Evolutionary conservation across 2,888 invertebrate species (phyloP).

Genomic region (Branchellion lobata): DNA sequence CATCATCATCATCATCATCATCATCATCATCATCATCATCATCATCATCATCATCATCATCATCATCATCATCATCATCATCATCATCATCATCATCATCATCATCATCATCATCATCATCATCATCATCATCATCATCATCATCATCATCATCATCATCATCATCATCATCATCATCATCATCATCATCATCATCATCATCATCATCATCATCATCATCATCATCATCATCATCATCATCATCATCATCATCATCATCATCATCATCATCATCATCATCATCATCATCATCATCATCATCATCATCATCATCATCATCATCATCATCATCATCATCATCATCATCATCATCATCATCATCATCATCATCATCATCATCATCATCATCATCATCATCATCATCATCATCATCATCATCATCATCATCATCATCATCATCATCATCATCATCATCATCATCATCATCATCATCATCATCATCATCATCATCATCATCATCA

Average conservation of each 20-base stretch:
- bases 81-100: constrained; percentile 11
- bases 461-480: background rate
- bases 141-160: constrained; percentile 38
- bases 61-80: background rate
- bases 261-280: background rate
- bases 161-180: constrained; percentile 39
- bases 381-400: background rate
- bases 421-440: background rate
- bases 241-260: background rate
- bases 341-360: background rate
- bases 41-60: constrained; percentile 23
- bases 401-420: background rate
- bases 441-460: background rate
- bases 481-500: background rate
- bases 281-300: background rate
- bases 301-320: background rate
- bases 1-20: constrained; percentile 37
- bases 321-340: background rate
- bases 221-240: constrained; percentile 13
- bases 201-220: constrained; percentile 33
- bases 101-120: background rate
- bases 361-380: background rate
- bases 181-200: constrained; percentile 35
- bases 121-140: constrained; percentile 37
- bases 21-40: constrained; percentile 33